A percentile compares a stretch with the other conserved stretches of the same genome.
These are phyloP conservation scores for Pocillopora meandrina DNA, from an alignment of 92 coral and sea anemone genomes.

Conservation along the genomic window DNA sequence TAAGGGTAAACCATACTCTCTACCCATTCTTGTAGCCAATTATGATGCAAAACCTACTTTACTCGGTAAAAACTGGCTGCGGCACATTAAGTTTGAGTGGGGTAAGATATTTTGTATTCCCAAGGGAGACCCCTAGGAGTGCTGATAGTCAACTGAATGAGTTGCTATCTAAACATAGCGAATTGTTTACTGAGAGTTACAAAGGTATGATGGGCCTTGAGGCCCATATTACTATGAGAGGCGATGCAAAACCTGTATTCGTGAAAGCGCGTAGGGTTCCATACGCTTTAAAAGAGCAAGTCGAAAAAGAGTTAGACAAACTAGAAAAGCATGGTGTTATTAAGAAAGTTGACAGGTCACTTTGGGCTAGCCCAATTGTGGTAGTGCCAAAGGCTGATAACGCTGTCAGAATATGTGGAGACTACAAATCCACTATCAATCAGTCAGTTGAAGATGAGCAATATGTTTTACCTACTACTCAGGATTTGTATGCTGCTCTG, in stretches of 20 bases:
- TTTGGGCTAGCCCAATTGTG: constrained; percentile 56
- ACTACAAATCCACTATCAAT: constrained; percentile 51
- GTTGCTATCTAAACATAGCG: constrained; percentile 35
- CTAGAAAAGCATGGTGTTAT: constrained; percentile 53
- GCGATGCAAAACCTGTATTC: constrained; percentile 34
- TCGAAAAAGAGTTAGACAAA: constrained; percentile 25
- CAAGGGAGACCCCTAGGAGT: not conserved
- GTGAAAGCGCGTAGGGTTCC: constrained; percentile 28
- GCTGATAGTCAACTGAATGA: constrained; percentile 22
- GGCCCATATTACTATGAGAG: constrained; percentile 38
- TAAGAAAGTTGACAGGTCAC: constrained; percentile 43
- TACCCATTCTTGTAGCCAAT: constrained; percentile 45
- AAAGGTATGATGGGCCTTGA: constrained; percentile 48
- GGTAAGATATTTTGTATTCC: constrained; percentile 30
- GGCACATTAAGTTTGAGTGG: constrained; percentile 30
- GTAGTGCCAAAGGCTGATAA: constrained; percentile 56
- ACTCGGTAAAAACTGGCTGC: constrained; percentile 44
- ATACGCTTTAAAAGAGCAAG: constrained; percentile 6
- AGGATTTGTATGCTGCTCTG: constrained; percentile 54
- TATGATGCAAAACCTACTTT: constrained; percentile 48
- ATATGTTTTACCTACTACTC: constrained; percentile 51
- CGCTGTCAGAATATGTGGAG: constrained; percentile 58
- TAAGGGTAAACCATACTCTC: constrained; percentile 31
- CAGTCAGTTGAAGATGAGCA: constrained; percentile 34
- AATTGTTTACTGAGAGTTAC: constrained; percentile 45